Percentiles rank a stretch among this genome's conserved stretches.
phyloP scores from a whole-genome alignment of 2,113 vertebrate genomes.

The Pipra filicauda region DNA sequence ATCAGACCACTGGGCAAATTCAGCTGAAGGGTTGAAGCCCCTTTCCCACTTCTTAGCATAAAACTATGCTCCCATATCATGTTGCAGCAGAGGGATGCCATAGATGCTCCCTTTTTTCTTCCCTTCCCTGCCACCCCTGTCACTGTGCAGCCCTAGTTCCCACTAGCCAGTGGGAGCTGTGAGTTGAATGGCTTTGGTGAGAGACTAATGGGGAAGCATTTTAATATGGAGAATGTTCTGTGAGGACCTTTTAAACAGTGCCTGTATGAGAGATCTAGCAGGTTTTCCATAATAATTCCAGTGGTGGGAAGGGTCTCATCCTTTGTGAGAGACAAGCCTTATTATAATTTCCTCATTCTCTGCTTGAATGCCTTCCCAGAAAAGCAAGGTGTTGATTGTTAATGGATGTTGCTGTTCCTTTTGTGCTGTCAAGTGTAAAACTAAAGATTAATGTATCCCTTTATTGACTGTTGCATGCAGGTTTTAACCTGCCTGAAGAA shows the following conservation, averaged over 20 bases:
- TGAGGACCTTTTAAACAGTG: neutral
- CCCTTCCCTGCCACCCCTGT: neutral
- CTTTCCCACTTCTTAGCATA: neutral
- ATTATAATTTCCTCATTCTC: neutral
- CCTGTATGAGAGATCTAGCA: neutral
- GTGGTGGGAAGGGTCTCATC: neutral
- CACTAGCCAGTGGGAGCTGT: neutral
- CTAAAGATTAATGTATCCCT: neutral
- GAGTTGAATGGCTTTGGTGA: neutral
- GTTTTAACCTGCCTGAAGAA: slow-evolving; percentile 2
- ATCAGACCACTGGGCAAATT: neutral
- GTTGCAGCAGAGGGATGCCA: neutral
- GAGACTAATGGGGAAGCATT: neutral
- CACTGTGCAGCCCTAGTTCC: neutral
- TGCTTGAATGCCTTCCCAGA: neutral
- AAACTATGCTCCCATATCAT: neutral
- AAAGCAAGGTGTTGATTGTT: neutral
- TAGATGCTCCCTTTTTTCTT: neutral
- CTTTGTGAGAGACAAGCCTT: neutral
- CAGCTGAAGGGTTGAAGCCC: neutral
- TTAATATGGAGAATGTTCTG: neutral
- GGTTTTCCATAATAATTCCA: neutral
- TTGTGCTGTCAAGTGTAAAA: neutral
- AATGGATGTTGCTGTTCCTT: neutral
- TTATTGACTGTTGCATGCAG: neutral